These are phyloP conservation scores for Tachypleus tridentatus DNA, from an alignment of 1,140 invertebrate genomes.

Conservation along the genomic window DNA sequence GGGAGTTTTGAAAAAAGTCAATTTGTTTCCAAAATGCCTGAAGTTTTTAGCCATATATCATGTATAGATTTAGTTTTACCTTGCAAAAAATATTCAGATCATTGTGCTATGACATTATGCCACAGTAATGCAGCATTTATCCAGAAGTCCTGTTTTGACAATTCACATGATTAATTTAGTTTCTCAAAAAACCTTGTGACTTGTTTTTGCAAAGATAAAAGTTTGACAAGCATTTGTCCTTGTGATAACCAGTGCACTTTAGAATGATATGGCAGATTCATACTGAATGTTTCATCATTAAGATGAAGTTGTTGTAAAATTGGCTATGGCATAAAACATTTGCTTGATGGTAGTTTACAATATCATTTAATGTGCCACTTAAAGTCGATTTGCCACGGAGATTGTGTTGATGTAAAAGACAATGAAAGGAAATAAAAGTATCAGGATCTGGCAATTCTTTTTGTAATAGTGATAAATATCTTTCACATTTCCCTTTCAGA, in stretches of 20 bases:
- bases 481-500: not conserved
- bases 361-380: not conserved
- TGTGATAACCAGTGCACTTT: not conserved
- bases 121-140: not conserved
- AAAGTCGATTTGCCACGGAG: conserved; percentile 1
- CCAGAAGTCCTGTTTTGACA: not conserved
- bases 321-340: not conserved
- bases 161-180: not conserved
- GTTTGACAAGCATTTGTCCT: not conserved
- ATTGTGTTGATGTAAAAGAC: conserved; percentile 5
- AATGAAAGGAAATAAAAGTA: not conserved
- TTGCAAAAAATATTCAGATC: not conserved
- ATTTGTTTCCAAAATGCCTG: too few species aligned
- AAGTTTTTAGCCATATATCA: too few species aligned
- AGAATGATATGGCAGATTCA: not conserved
- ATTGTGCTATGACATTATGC: not conserved
- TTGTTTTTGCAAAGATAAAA: not conserved
- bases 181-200: not conserved
- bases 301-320: not conserved
- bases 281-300: not conserved
- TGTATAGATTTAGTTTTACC: not conserved
- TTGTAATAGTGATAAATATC: not conserved
- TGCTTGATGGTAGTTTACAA: not conserved
- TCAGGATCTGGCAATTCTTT: not conserved
- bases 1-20: not conserved